phyloP scores from a whole-genome alignment of 2,888 invertebrate genomes.

The Nycteola revayana region DNA sequence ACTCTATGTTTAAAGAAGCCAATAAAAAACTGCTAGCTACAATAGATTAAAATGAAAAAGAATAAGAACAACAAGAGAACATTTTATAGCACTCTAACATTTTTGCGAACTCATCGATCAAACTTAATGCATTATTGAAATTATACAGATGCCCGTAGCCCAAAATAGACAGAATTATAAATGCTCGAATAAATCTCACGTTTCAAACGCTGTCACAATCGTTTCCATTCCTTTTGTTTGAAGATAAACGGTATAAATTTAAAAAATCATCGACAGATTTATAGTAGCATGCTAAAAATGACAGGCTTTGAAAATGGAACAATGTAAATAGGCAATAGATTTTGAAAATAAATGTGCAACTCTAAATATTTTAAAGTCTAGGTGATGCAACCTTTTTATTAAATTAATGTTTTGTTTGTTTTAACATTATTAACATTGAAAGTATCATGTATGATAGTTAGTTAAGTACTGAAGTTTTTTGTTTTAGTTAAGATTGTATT shows the following conservation, averaged over 20 bases:
- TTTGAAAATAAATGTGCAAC: no score
- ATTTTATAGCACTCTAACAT: slow-evolving; percentile 12
- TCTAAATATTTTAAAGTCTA: no score
- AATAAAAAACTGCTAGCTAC: no score
- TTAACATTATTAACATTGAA: no score
- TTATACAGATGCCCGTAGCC: slow-evolving; percentile 8
- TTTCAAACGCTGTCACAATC: slow-evolving; percentile 19
- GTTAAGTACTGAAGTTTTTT: no score
- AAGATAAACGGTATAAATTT: slow-evolving; percentile 8
- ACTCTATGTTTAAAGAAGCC: no score
- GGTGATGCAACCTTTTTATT: no score
- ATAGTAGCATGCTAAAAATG: slow-evolving; percentile 6
- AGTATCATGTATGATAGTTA: no score
- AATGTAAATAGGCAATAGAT: no score
- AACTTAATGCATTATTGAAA: slow-evolving; percentile 24
- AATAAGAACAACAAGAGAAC: slow-evolving; percentile 3
- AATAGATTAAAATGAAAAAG: no score
- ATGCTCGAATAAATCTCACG: slow-evolving; percentile 14
- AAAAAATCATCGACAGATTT: slow-evolving; percentile 13
- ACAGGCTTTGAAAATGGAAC: slow-evolving; percentile 1
- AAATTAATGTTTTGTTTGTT: no score
- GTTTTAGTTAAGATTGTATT: no score
- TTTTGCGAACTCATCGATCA: slow-evolving; percentile 24
- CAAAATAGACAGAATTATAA: slow-evolving; percentile 16
- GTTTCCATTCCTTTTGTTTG: slow-evolving; percentile 6